A percentile compares a stretch with the other conserved stretches of the same genome.
Evolutionary conservation across 2,797 vertebrate genomes (phyloP).

Genomic region (Labroides dimidiatus): DNA sequence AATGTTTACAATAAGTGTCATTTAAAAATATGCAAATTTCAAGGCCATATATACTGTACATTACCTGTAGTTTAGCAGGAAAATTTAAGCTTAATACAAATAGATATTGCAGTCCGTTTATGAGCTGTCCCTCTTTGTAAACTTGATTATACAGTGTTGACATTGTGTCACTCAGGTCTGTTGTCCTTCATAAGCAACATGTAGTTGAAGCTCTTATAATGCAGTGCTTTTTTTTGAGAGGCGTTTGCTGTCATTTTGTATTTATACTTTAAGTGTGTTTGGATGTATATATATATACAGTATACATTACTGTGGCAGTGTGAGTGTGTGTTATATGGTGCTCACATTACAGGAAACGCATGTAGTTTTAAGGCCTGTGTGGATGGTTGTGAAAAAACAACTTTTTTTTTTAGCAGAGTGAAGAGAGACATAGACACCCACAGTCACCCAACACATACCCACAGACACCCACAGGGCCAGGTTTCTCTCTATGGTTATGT

Average conservation of each 20-base stretch:
- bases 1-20: too few relatives aligned
- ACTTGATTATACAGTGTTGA: conserved; percentile 20
- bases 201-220: conserved; percentile 6
- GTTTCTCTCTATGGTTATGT: conserved; percentile 5
- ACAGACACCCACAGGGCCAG: conserved; percentile 28
- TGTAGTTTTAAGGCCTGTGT: conserved; percentile 7
- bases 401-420: conserved; percentile 7
- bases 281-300: background rate
- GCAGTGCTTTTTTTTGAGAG: conserved; percentile 19
- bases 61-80: background rate
- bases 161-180: conserved; percentile 37
- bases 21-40: background rate
- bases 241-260: conserved; percentile 3
- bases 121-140: conserved; percentile 1
- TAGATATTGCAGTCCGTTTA: too few relatives aligned
- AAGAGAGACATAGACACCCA: conserved; percentile 35
- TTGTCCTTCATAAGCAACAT: conserved; percentile 1
- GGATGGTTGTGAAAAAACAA: conserved; percentile 6
- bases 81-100: too few relatives aligned
- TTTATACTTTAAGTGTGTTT: background rate
- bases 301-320: background rate
- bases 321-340: background rate
- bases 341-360: background rate
- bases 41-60: background rate
- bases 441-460: conserved; percentile 28